Evolutionary conservation across 2,797 vertebrate species (phyloP).

Genomic region (Gambelia wislizenii): DNA sequence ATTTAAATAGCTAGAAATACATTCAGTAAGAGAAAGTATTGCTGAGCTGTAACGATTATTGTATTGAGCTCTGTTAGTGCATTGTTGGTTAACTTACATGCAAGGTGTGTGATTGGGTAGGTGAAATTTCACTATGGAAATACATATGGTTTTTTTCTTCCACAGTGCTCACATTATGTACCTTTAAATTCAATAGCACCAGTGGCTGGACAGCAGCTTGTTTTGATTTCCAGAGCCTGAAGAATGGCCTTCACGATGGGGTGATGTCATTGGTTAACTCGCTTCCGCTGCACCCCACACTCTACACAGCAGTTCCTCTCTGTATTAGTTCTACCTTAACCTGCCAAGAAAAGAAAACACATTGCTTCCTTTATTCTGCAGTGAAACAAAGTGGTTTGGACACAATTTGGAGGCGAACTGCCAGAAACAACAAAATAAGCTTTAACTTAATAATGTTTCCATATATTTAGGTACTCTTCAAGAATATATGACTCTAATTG

Average conservation of each 20-base stretch:
- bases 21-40: slow-evolving; percentile 51
- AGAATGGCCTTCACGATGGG: slow-evolving; percentile 4
- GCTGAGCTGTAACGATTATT: slow-evolving; percentile 14
- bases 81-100: slow-evolving; percentile 34
- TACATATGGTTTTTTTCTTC: not conserved
- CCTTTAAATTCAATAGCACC: not conserved
- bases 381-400: slow-evolving; percentile 68
- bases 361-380: slow-evolving; percentile 60
- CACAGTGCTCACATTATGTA: slow-evolving; percentile 14
- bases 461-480: slow-evolving; percentile 63
- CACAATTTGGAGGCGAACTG: slow-evolving; percentile 50
- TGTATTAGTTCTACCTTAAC: slow-evolving; percentile 57
- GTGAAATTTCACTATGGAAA: slow-evolving; percentile 39
- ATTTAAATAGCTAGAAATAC: slow-evolving; percentile 36
- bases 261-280: slow-evolving; percentile 40
- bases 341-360: slow-evolving; percentile 65
- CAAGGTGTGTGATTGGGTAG: slow-evolving; percentile 8
- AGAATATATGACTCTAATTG: slow-evolving; percentile 66
- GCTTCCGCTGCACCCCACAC: not conserved
- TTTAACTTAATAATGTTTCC: slow-evolving; percentile 65
- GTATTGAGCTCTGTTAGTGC: too few relatives aligned
- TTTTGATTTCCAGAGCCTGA: slow-evolving; percentile 43
- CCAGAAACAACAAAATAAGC: slow-evolving; percentile 65
- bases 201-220: slow-evolving; percentile 31
- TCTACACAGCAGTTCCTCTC: slow-evolving; percentile 52